A percentile compares a stretch with the other conserved stretches of the same genome.
Evolutionary conservation across 2,113 vertebrate genomes (phyloP).

Genomic region (Boleophthalmus pectinirostris): DNA sequence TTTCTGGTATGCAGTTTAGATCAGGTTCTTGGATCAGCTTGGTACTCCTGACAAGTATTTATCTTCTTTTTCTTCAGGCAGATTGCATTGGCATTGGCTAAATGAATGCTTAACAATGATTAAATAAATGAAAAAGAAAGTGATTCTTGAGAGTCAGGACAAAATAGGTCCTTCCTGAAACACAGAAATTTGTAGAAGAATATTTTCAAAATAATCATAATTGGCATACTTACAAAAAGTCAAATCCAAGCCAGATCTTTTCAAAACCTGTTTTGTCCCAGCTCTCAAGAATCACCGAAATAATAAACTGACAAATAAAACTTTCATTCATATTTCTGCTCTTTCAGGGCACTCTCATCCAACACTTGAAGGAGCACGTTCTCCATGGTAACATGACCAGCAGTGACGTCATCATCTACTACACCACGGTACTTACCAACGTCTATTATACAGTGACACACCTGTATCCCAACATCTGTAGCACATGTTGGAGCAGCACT

Average conservation of each 20-base stretch:
- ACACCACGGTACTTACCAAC: slow-evolving; percentile 85
- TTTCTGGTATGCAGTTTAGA: not conserved
- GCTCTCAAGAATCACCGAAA: too few species aligned
- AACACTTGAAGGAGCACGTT: slow-evolving; percentile 94
- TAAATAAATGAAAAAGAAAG: too few species aligned
- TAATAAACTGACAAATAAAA: not conserved
- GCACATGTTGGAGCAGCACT: not conserved
- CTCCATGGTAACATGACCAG: slow-evolving; percentile 89
- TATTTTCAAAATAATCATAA: too few species aligned
- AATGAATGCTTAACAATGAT: not conserved
- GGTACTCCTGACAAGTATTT: too few species aligned
- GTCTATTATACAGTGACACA: not conserved
- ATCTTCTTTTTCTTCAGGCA: not conserved
- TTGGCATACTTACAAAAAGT: too few species aligned
- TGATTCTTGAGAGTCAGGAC: too few species aligned
- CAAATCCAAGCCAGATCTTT: too few species aligned
- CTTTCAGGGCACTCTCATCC: slow-evolving; percentile 90
- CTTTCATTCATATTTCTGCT: not conserved
- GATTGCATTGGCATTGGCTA: not conserved
- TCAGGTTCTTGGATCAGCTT: too few species aligned
- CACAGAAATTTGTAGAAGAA: too few species aligned
- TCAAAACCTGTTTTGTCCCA: too few species aligned
- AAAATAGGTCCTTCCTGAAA: too few species aligned
- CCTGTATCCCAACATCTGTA: not conserved
- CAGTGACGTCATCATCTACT: slow-evolving; percentile 90